phyloP scores from a whole-genome alignment of 35 echinoderm and acorn worm genomes.

The Heliocidaris tuberculata region DNA sequence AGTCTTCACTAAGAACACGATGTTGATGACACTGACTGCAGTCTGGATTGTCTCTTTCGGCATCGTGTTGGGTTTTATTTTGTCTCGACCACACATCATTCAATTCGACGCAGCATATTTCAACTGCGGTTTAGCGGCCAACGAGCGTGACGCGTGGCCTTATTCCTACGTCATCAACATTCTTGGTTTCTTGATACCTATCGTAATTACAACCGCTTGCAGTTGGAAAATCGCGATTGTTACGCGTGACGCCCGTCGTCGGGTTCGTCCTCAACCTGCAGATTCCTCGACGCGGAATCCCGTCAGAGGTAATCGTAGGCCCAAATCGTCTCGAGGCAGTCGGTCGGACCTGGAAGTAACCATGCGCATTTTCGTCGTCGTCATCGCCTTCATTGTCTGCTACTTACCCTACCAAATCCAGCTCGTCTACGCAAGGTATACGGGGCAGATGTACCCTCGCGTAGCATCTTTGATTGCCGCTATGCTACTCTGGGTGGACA shows the following conservation, averaged over 20 bases:
- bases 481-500: not conserved
- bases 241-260: not conserved
- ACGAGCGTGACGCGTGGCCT: not conserved
- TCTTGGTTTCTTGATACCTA: not conserved
- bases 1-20: not conserved
- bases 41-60: not conserved
- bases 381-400: slow-evolving; percentile 13
- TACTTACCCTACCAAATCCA: slow-evolving; percentile 34
- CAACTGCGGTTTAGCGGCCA: not conserved
- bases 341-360: not conserved
- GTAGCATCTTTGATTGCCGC: not conserved
- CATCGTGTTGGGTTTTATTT: not conserved
- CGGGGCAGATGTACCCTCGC: not conserved
- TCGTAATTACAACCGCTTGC: not conserved
- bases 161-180: slow-evolving; percentile 21
- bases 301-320: not conserved
- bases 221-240: not conserved
- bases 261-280: not conserved
- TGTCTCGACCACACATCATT: slow-evolving; percentile 20
- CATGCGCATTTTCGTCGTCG: not conserved
- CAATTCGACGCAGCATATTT: not conserved
- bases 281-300: not conserved
- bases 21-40: not conserved
- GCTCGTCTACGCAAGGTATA: not conserved
- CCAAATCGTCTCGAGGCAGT: not conserved